These are phyloP conservation scores for Leucoraja ocellata DNA, from an alignment of 2,797 vertebrate species.

Conservation along the genomic window DNA sequence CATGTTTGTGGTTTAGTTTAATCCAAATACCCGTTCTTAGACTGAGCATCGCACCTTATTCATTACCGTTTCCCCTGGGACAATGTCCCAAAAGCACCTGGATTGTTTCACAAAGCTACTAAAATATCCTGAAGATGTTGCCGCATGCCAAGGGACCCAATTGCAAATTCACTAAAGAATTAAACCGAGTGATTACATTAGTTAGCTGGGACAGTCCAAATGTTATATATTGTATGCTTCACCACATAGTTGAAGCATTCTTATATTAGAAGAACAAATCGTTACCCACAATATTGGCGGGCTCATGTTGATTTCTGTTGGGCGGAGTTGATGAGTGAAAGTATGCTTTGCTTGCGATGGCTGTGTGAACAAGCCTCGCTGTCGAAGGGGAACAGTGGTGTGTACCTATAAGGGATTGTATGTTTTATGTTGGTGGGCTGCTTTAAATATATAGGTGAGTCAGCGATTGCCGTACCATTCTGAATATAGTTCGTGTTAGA, in stretches of 20 bases:
- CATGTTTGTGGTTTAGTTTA: not conserved
- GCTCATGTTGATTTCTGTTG: not conserved
- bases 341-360: not conserved
- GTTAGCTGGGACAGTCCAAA: not conserved
- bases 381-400: not conserved
- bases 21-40: not conserved
- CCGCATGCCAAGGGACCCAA: not conserved
- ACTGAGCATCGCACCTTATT: not conserved
- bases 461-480: slow-evolving; percentile 25
- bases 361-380: not conserved
- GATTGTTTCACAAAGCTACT: not conserved
- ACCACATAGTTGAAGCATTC: not conserved
- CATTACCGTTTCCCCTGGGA: not conserved
- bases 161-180: not conserved
- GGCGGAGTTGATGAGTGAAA: not conserved
- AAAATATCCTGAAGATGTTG: not conserved
- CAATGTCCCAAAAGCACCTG: not conserved
- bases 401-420: slow-evolving; percentile 39
- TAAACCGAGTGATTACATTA: not conserved
- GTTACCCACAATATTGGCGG: not conserved
- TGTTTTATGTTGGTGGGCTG: slow-evolving; percentile 22
- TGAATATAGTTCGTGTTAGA: slow-evolving; percentile 34
- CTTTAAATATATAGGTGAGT: slow-evolving; percentile 40
- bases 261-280: not conserved
- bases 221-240: not conserved